phyloP scores from a whole-genome alignment of 1,140 invertebrate genomes.

The Chelonus insularis region DNA sequence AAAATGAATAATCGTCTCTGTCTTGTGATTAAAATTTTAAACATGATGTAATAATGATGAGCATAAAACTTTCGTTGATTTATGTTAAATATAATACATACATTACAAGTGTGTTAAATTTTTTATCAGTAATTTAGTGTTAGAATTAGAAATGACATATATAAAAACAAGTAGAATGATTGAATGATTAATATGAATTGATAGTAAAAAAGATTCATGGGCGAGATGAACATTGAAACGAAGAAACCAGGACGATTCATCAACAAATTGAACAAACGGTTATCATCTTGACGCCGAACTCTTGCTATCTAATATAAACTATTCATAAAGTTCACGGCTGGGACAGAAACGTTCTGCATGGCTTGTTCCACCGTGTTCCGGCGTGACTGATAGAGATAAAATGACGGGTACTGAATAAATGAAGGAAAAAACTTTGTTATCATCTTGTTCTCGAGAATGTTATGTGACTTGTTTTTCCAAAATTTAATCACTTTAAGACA shows the following conservation, averaged over 20 bases:
- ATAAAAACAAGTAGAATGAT: background rate
- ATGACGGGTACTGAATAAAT: background rate
- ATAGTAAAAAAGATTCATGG: background rate
- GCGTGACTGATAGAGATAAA: slow-evolving; percentile 1
- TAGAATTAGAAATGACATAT: background rate
- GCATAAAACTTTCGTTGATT: too few relatives aligned
- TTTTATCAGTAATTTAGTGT: background rate
- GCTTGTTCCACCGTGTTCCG: slow-evolving; percentile 12
- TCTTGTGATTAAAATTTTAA: too few relatives aligned
- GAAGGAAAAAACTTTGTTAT: background rate
- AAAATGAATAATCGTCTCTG: too few relatives aligned
- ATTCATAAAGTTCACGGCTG: slow-evolving; percentile 15
- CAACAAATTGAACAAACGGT: slow-evolving; percentile 6
- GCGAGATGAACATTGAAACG: background rate
- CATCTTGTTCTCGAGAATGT: background rate
- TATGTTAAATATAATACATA: too few relatives aligned
- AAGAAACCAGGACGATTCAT: slow-evolving; percentile 2
- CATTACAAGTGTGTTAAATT: too few relatives aligned
- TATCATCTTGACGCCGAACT: slow-evolving; percentile 11
- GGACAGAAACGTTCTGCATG: background rate
- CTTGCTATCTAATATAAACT: slow-evolving; percentile 12
- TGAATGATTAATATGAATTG: slow-evolving; percentile 1
- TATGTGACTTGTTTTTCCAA: slow-evolving; percentile 16
- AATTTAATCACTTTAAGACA: background rate
- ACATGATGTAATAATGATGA: too few relatives aligned